Base-by-base conservation (phyloP, 2,113 vertebrate genomes). In the Trichechus manatus region DNA sequence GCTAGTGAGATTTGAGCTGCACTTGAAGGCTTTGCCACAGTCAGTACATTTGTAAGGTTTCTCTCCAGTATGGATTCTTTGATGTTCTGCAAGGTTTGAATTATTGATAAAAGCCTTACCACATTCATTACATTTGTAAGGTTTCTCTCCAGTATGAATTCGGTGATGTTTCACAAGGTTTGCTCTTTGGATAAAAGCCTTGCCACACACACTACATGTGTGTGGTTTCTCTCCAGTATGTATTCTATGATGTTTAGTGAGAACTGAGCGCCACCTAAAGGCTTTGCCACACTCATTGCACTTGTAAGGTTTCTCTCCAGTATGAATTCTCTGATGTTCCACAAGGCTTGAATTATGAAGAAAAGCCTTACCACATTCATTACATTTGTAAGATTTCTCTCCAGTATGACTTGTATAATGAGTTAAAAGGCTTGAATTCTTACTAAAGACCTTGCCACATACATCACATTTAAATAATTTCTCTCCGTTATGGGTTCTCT, bases 361-460 rank as follows among this genome's bases (percentile, higher is more conserved):
- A 75, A 99, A 99, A 93, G 99, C 98, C 97, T 99, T 99, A 66
- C 98, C 96, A 92, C 99, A 99, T 78, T 99, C 98, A 31, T 98
- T 98, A 93, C 99, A 99, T 96, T 99, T 99, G 96, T 99, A 99
- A 19, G 99, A 98, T 92, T 99, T 99, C 95, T 99, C 99, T 82
- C 99, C 99, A 25, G 98, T 98, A 96, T 99, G 59, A 42, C 75
- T 8, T 22, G 64, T 94, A 44, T 83, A 79, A 19, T 96, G 96
- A 27, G 80, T 92, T 22, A 68, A 83, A n/a, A 96, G 88, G 17
- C 86, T 80, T 20, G 87, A 91, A 4, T 80, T 89, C 13, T 14
- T 93, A 5, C 86, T 94, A 74, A 97, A 97, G 64, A 53, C 77
- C 56, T 89, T 89, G 27, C 86, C 96, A 75, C 93, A 93, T 20